Evolutionary conservation across 1,140 invertebrate genomes (phyloP), one percentile per base, ranked within the genome.

Genomic region (Drosophila kikkawai): DNA sequence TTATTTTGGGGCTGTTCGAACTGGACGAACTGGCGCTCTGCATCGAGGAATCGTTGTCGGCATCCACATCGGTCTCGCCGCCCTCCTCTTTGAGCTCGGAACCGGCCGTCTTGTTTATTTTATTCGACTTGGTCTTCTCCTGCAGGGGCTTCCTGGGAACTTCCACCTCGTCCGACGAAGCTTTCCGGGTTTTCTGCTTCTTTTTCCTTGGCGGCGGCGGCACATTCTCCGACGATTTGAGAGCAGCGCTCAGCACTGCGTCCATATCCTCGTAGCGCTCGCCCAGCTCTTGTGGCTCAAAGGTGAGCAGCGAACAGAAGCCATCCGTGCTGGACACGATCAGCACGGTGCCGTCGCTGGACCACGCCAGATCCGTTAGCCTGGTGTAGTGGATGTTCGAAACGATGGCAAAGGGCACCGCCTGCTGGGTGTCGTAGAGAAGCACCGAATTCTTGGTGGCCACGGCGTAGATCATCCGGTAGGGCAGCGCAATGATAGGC

Each of bases 241-340:
- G 56, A 17, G 56, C 75, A 70, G 71, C 79, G 56, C 66, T 51
- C 70, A 92, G 75, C 59, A 92, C 78, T 80, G 75, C 75, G 8
- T 86, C 84, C 73, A 81, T 79, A 37, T 94, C 82, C 17, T 93
- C 91, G 82, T 97, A 96, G 4, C 94, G 92, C 48, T 95, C 93
- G 3, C 98, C 99, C 17, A 99, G 93, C 94, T 99, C 98, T 7
- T 94, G 95, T 19, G 95, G 93, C 34, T 95, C 94, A 93, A 99
- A 99, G 39, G 95, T 96, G 47, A 99, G 95, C 66, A 99, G 94
- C 0, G 98, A 98, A 92, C 98, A 98, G 92, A 97, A 99, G 1
- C 98, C 98, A 94, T 99, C 98, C 0, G 98, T 98, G 36, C 98
- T 99, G 17, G 97, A 98, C 0, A 97, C 96, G 3, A 98, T 94